Base-by-base conservation (phyloP, 2,888 invertebrate genomes). In the Bruchidius siliquastri region DNA sequence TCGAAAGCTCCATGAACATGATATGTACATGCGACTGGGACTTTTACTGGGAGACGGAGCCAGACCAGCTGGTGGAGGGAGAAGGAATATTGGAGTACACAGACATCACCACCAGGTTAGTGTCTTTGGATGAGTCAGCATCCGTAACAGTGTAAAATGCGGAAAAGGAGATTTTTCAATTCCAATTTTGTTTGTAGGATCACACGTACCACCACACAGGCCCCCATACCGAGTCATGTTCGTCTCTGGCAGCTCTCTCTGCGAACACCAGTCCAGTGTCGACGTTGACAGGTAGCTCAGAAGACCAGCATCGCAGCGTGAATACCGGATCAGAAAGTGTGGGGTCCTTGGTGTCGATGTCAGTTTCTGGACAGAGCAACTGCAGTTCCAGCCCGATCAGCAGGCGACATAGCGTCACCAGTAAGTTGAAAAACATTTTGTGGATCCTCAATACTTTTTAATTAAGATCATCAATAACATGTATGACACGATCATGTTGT, bases 241-340 rank as follows among this genome's bases (percentile, higher is more conserved):
- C 86, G 18, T 87, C 87, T 2, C 86, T 90, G 73, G 82, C 93
- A 0, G 88, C 94, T 72, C 91, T 93, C 71, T 93, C 95, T 26
- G 92, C 92, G 74, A 95, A 95, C 81, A 94, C 95, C 67, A 96
- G 96, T 84, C 96, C 96, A 72, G 92, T 96, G n/a, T 96, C 96
- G 30, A 96, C 96, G 0, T 88, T 96, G 68, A 96, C 96, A 2
- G 96, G 94, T 1, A 95, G 95, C 0, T 94, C 95, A 0, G 95
- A 95, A 81, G 91, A 91, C 74, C 85, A 86, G 78, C 88, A 90
- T 66, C 77, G 85, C 32, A 84, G 83, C 69, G 22, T 68, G 68
- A 88, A 88, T 81, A 91, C 92, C 73, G 88, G 91, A 72, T 90
- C 91, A 26, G 92, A 93, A 81, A 92, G 92, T 80, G 90, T 92